phyloP scores from a whole-genome alignment of 2,797 vertebrate genomes.

The Poeciliopsis infans region DNA sequence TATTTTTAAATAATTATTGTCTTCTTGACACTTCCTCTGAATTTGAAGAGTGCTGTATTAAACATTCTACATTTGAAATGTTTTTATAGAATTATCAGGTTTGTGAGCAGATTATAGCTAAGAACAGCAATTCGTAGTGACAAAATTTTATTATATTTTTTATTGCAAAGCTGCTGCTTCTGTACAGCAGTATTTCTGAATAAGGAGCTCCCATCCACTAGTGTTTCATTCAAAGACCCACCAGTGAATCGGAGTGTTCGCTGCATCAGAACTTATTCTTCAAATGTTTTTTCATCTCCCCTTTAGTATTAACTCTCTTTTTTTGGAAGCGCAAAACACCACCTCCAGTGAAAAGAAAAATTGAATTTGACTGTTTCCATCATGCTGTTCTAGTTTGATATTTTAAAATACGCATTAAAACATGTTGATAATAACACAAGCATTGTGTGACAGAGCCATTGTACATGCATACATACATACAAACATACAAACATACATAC shows the following conservation, averaged over 20 bases:
- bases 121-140: background rate
- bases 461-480: background rate
- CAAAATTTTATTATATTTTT: too few relatives aligned
- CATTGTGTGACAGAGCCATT: constrained; percentile 46
- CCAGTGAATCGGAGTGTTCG: too few relatives aligned
- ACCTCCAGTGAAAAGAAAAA: too few relatives aligned
- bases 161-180: background rate
- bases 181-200: background rate
- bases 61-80: background rate
- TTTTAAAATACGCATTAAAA: too few relatives aligned
- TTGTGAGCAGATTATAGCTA: background rate
- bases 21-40: background rate
- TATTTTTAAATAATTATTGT: background rate
- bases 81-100: background rate
- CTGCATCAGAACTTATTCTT: too few relatives aligned
- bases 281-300: too few relatives aligned
- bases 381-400: too few relatives aligned
- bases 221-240: background rate
- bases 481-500: background rate
- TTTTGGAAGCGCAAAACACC: too few relatives aligned
- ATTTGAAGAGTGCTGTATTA: background rate
- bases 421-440: too few relatives aligned
- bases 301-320: too few relatives aligned
- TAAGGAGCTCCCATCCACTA: background rate
- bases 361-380: too few relatives aligned